phyloP scores from a whole-genome alignment of 2,113 vertebrate genomes.

The Nothoprocta perdicaria region DNA sequence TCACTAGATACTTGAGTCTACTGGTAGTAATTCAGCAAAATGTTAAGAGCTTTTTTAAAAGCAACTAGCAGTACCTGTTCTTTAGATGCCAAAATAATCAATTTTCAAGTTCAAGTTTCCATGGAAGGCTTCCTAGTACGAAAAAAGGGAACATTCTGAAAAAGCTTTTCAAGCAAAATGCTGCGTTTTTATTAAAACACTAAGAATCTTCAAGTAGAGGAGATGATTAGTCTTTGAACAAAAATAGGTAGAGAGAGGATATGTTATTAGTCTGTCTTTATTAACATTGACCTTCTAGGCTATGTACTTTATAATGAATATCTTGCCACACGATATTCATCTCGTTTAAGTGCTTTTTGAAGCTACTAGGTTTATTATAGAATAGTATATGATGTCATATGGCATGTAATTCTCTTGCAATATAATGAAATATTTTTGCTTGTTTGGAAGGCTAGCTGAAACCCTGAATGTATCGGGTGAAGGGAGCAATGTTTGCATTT shows the following conservation, averaged over 20 bases:
- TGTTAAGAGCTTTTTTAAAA: slow-evolving; percentile 56
- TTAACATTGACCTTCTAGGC: background rate
- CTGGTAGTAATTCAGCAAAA: slow-evolving; percentile 31
- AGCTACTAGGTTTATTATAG: background rate
- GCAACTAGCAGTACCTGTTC: slow-evolving; percentile 3
- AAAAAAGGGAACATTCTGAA: background rate
- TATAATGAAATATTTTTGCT: background rate
- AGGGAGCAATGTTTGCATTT: background rate
- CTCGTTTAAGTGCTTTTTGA: background rate
- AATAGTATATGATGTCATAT: rapidly evolving
- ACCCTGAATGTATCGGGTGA: too few species aligned
- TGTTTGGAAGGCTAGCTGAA: background rate
- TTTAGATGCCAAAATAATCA: slow-evolving; percentile 18
- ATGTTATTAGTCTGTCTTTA: background rate
- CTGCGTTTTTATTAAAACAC: background rate
- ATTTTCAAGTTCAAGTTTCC: background rate
- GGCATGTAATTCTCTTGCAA: background rate
- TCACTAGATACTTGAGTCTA: slow-evolving; percentile 29
- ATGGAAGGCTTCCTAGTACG: background rate
- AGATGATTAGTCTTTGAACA: background rate
- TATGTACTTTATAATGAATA: background rate
- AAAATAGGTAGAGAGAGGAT: background rate
- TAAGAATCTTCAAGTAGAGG: background rate
- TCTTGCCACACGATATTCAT: background rate
- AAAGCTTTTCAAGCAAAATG: background rate